phyloP scores from a whole-genome alignment of 2,113 vertebrate species.

The Saguinus imperator region DNA sequence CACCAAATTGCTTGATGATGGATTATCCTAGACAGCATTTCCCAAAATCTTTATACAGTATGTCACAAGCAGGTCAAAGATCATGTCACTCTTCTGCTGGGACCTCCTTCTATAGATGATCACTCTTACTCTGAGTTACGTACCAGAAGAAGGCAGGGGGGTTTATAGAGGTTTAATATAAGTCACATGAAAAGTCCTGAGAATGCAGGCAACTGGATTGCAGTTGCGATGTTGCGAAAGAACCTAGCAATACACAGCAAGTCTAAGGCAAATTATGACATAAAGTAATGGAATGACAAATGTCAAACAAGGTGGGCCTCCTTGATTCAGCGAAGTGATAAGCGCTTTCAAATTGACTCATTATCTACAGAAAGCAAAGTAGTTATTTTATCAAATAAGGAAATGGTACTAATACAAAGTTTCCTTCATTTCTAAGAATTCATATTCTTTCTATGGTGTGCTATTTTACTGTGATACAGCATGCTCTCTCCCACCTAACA shows the following conservation, averaged over 20 bases:
- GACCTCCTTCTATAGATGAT: not conserved
- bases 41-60: conserved; percentile 67
- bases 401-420: not conserved
- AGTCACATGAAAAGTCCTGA: not conserved
- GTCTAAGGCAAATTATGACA: not conserved
- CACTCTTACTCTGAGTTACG: not conserved
- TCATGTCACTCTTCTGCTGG: conserved; percentile 5
- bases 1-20: conserved; percentile 46
- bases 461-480: not conserved
- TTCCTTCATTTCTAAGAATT: not conserved
- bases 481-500: not conserved
- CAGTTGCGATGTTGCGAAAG: not conserved
- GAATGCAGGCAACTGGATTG: not conserved
- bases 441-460: not conserved
- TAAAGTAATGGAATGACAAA: not conserved
- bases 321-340: not conserved
- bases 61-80: conserved; percentile 65
- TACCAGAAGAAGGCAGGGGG: not conserved
- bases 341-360: not conserved
- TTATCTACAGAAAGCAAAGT: not conserved
- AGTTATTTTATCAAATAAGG: not conserved
- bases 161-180: not conserved
- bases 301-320: not conserved
- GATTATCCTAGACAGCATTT: conserved; percentile 68
- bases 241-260: not conserved